Evolutionary conservation across 2,113 vertebrate species (phyloP).

Genomic region (Meleagris gallopavo): DNA sequence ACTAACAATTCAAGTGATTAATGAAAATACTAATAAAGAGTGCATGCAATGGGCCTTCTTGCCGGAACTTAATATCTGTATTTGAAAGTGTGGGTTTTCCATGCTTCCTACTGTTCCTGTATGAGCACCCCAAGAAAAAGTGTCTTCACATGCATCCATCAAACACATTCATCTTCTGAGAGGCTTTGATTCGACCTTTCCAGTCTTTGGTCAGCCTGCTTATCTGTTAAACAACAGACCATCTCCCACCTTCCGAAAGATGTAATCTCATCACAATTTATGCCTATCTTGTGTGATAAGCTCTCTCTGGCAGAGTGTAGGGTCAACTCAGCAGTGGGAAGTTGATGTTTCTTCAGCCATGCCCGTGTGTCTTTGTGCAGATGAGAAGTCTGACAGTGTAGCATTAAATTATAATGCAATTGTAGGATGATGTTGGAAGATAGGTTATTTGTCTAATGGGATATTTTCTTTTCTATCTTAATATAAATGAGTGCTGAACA

Average conservation of each 20-base stretch:
- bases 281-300: not conserved
- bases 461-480: not conserved
- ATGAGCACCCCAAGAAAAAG: not conserved
- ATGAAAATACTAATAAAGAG: not conserved
- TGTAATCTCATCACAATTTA: not conserved
- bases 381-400: not conserved
- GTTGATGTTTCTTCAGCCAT: not conserved
- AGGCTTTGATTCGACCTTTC: not conserved
- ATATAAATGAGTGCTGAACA: not conserved
- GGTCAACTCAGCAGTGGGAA: not conserved
- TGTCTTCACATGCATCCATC: accelerated
- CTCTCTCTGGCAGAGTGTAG: not conserved
- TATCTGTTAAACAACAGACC: not conserved
- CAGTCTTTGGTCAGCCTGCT: accelerated
- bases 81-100: not conserved
- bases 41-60: accelerated
- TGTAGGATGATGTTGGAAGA: not conserved
- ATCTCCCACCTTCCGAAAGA: not conserved
- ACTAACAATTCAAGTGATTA: not conserved
- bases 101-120: not conserved
- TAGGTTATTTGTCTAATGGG: not conserved
- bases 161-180: not conserved
- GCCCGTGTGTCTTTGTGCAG: not conserved
- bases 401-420: not conserved
- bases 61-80: not conserved